These are phyloP conservation scores for Tetrapedia diversipes DNA, from an alignment of 2,888 invertebrate species.

Conservation along the genomic window DNA sequence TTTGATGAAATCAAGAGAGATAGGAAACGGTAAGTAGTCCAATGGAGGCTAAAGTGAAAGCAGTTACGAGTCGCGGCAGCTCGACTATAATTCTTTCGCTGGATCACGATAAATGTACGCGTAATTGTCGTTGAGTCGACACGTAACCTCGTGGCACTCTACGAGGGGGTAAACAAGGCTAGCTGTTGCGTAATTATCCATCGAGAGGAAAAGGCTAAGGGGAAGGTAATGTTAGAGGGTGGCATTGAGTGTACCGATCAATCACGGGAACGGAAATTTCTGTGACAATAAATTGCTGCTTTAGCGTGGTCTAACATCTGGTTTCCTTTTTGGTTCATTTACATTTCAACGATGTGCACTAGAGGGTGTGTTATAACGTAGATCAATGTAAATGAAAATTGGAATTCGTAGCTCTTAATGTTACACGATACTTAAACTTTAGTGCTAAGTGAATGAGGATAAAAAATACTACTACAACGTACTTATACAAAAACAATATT, in stretches of 20 bases:
- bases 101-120: constrained; percentile 52
- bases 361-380: too few species aligned
- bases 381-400: not conserved
- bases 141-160: constrained; percentile 39
- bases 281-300: constrained; percentile 15
- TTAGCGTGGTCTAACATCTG: not conserved
- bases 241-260: constrained; percentile 13
- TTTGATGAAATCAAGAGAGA: constrained; percentile 42
- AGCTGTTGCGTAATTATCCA: constrained; percentile 41
- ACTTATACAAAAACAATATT: too few species aligned
- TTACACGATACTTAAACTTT: not conserved
- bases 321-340: not conserved
- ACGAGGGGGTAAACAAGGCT: constrained; percentile 31
- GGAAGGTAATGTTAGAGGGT: constrained; percentile 9
- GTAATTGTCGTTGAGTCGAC: constrained; percentile 47
- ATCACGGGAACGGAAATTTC: constrained; percentile 7
- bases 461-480: too few species aligned
- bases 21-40: constrained; percentile 39
- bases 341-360: not conserved
- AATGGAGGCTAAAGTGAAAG: constrained; percentile 19
- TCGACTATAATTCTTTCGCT: constrained; percentile 36
- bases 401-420: not conserved
- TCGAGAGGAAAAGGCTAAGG: not conserved
- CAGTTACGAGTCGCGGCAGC: constrained; percentile 25
- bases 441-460: too few species aligned